Percentiles rank a stretch among this genome's conserved stretches.
Evolutionary conservation across 2,888 invertebrate species (phyloP).

Genomic region (Abscondita cerata): DNA sequence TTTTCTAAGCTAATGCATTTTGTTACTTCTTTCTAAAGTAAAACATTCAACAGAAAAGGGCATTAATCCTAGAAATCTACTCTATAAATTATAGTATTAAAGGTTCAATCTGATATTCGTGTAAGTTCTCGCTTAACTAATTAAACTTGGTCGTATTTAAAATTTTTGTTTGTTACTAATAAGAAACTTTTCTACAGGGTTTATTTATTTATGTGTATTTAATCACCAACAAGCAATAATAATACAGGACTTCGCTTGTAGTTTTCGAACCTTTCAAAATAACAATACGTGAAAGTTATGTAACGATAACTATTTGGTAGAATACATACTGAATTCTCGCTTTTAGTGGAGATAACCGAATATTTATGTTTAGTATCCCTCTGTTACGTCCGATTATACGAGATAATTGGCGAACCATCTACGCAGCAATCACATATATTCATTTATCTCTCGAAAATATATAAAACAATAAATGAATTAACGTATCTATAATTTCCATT

Average conservation of each 20-base stretch:
- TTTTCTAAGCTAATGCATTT: too few relatives aligned
- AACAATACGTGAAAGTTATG: constrained; percentile 14
- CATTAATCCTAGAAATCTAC: neutral
- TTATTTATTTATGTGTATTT: too few relatives aligned
- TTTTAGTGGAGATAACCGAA: constrained; percentile 25
- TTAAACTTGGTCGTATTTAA: neutral
- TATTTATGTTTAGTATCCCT: constrained; percentile 27
- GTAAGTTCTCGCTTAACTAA: constrained; percentile 4
- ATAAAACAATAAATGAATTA: constrained; percentile 9
- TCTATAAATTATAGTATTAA: constrained; percentile 11
- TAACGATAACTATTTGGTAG: constrained; percentile 21
- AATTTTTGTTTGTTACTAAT: too few relatives aligned
- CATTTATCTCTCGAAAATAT: constrained; percentile 25
- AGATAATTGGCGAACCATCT: constrained; percentile 29
- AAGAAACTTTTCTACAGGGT: too few relatives aligned
- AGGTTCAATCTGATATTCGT: constrained; percentile 11
- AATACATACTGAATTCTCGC: constrained; percentile 22
- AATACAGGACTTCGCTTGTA: neutral
- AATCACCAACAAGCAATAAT: too few relatives aligned
- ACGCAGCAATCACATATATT: constrained; percentile 24
- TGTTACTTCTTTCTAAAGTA: too few relatives aligned
- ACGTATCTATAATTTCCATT: neutral
- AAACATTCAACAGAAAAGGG: neutral
- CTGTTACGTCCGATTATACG: constrained; percentile 24
- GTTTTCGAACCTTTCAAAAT: neutral